These are phyloP conservation scores for Sarcoramphus papa DNA, from an alignment of 2,797 vertebrate genomes.

Conservation along the genomic window DNA sequence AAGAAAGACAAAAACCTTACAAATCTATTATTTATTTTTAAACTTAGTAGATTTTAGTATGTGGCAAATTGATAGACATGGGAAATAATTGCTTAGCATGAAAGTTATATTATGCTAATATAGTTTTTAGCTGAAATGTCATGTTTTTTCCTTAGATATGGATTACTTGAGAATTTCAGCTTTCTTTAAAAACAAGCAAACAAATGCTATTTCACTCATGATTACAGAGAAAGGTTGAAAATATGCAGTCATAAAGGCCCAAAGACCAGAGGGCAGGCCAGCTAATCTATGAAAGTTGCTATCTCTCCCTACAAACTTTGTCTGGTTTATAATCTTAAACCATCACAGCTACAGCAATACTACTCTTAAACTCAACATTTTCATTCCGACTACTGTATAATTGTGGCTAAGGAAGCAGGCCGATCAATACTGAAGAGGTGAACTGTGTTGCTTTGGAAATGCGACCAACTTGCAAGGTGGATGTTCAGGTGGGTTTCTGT, in stretches of 20 bases:
- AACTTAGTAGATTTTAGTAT: not conserved
- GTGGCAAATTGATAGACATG: not conserved
- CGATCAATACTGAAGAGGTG: not conserved
- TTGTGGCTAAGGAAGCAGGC: not conserved
- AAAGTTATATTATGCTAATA: not conserved
- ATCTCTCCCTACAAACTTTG: not conserved
- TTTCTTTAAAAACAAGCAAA: not conserved
- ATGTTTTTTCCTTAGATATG: not conserved
- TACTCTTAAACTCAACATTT: not conserved
- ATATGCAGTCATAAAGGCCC: not conserved
- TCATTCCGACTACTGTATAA: not conserved
- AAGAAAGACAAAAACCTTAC: not conserved
- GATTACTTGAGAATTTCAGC: not conserved
- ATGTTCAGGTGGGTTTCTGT: not conserved
- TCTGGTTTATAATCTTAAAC: not conserved
- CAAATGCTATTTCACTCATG: not conserved
- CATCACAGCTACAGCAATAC: not conserved
- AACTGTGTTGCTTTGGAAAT: not conserved
- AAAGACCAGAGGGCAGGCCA: not conserved
- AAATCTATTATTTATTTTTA: not conserved
- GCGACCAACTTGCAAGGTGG: accelerated
- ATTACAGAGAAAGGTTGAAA: not conserved
- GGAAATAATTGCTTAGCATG: not conserved
- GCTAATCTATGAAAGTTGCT: not conserved
- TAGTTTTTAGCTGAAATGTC: not conserved